Percentiles rank a stretch among this genome's conserved stretches.
Evolutionary conservation across 2,888 invertebrate genomes (phyloP).

Genomic region (Sinelater perroti): DNA sequence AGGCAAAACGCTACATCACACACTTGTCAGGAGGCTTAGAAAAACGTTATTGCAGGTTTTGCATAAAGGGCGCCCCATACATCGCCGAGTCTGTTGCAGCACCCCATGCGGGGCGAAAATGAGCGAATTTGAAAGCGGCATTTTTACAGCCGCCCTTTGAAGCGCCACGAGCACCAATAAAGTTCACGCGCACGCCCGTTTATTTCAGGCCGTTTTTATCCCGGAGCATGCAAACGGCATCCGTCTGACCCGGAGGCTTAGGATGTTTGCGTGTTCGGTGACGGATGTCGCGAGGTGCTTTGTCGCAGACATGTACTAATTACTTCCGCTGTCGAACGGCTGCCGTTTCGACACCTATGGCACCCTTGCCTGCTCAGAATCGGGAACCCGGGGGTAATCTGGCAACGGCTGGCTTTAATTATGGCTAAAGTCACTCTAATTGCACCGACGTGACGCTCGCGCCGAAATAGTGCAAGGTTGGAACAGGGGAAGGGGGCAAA

Average conservation of each 20-base stretch:
- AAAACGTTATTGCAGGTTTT: too few relatives aligned
- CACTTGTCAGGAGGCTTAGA: too few relatives aligned
- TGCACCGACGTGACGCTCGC: constrained; percentile 32
- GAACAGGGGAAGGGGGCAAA: constrained; percentile 17
- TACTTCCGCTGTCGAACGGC: neutral
- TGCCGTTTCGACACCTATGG: constrained; percentile 22
- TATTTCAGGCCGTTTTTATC: constrained; percentile 7
- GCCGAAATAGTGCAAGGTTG: constrained; percentile 31
- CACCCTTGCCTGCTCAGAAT: constrained; percentile 25
- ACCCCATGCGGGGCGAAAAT: too few relatives aligned
- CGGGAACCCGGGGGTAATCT: constrained; percentile 34
- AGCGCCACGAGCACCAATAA: constrained; percentile 1
- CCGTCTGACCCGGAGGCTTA: neutral
- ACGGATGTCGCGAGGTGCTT: neutral
- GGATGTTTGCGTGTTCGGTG: constrained; percentile 2
- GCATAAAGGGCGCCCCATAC: too few relatives aligned
- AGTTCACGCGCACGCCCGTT: neutral
- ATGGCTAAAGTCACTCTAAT: constrained; percentile 35
- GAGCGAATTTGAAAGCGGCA: constrained; percentile 8
- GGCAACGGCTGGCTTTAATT: constrained; percentile 31
- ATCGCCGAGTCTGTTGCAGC: too few relatives aligned
- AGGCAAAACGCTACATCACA: too few relatives aligned
- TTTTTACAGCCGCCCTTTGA: constrained; percentile 11
- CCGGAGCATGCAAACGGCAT: constrained; percentile 11
- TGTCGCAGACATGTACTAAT: constrained; percentile 7